phyloP scores from a whole-genome alignment of 37 sponge, comb jelly and placozoan species.

The Crambe crambe region DNA sequence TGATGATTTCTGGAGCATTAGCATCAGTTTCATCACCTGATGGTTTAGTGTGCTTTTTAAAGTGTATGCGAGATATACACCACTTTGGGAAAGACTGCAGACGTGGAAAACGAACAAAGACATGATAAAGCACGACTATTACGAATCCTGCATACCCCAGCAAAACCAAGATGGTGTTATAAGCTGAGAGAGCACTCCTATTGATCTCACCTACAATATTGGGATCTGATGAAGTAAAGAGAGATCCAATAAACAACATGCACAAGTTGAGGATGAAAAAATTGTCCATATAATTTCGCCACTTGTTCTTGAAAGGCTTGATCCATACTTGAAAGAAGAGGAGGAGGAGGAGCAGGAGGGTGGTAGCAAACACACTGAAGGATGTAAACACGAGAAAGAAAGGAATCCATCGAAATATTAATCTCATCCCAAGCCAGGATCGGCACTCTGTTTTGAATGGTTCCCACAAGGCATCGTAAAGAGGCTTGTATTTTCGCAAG shows the following conservation, averaged over 20 bases:
- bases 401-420: background rate
- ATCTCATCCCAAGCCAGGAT: conserved; percentile 17
- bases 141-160: background rate
- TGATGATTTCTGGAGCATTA: no score
- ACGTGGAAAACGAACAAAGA: conserved; percentile 9
- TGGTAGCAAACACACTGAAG: background rate
- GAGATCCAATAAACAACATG: no score
- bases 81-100: no score
- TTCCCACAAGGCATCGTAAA: conserved; percentile 17
- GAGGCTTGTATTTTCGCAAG: conserved; percentile 14
- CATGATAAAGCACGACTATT: background rate
- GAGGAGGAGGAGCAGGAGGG: background rate
- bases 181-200: background rate
- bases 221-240: background rate
- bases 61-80: no score
- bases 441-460: conserved; percentile 22
- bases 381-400: background rate
- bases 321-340: conserved; percentile 6
- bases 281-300: no score
- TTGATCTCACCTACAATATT: background rate
- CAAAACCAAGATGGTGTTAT: background rate
- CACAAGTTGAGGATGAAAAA: no score
- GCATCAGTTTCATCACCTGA: no score
- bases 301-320: conserved; percentile 13
- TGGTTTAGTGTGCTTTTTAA: no score